Base-by-base conservation (phyloP, 2,797 vertebrate species). In the Alfaro cultratus region DNA sequence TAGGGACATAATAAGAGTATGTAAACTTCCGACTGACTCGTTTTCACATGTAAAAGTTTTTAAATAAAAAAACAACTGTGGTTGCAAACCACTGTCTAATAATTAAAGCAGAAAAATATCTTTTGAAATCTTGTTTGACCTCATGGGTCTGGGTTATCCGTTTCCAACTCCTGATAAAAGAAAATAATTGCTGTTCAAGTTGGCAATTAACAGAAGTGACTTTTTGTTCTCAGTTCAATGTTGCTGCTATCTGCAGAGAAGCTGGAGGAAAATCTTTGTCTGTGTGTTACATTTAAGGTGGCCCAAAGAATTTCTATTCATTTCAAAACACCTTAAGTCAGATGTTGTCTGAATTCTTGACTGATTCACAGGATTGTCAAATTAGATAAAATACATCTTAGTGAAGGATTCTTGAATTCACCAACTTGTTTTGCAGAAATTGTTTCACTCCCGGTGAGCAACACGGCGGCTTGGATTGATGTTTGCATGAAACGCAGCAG, bases 361-460 rank as follows among this genome's bases (percentile, higher is more conserved):
- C 43, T 41, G 82, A 80, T 82, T 74, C 71, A 43, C 57, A 67
- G 72, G 87, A 87, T 93, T 85, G 92, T 51, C 74, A 76, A 91
- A 91, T 88, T 85, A 88, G 0, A 13, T 83, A n/a, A 74, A 79
- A 83, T 84, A 71, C 85, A 88, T 87, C 91, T 81, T 88, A 86
- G 83, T 90, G 82, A 85, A 0, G 46, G 39, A 85, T 73, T 26
- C 51, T 53, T 53, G 70, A 82, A 87, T 80, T 75, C 89, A 85
- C 76, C 80, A 85, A 86, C 47, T 87, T 87, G 83, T 87, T 80
- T 81, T 75, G 77, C 85, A 85, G 82, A 88, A 83, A 79, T 81
- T 85, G 83, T 16, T 36, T 47, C 23, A 21, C 36, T 62, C 31
- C 7, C 7, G 3, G 15, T 64, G 60, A 64, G 29, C 6, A 67